phyloP scores from a whole-genome alignment of 2,113 vertebrate genomes.

The Saguinus midas region DNA sequence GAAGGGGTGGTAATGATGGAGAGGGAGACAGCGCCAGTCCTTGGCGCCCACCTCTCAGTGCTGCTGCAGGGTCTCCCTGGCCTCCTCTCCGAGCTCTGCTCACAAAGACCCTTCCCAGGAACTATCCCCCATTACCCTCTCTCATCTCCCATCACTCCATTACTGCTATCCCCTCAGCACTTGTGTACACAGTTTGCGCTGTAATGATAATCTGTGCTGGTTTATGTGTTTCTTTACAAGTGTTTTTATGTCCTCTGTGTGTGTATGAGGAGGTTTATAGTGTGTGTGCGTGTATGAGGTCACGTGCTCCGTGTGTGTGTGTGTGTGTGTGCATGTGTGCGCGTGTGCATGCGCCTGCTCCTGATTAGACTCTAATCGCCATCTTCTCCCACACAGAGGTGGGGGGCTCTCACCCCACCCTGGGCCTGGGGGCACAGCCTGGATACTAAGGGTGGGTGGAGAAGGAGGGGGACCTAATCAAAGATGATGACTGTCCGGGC shows the following conservation, averaged over 20 bases:
- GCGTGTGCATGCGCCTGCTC: not conserved
- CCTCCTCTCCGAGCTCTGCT: not conserved
- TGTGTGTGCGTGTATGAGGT: not conserved
- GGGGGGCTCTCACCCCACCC: not conserved
- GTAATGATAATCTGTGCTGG: slow-evolving; percentile 31
- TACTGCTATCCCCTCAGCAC: not conserved
- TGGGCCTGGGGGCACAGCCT: not conserved
- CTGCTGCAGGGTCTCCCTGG: not conserved
- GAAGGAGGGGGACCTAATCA: not conserved
- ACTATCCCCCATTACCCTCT: not conserved
- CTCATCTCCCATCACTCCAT: not conserved
- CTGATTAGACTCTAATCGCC: not conserved
- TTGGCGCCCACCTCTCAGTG: not conserved
- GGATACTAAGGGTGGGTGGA: not conserved
- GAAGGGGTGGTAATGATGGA: not conserved
- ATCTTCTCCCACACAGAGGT: not conserved
- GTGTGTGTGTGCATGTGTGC: not conserved
- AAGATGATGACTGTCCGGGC: not conserved
- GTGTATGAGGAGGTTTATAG: not conserved
- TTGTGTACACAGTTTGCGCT: not conserved
- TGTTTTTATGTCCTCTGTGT: slow-evolving; percentile 56
- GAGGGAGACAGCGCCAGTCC: not conserved
- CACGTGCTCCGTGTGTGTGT: not conserved
- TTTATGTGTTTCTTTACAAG: slow-evolving; percentile 57
- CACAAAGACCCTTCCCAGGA: not conserved